Evolutionary conservation across 2,113 vertebrate species (phyloP).

Genomic region (Callochromis pleurospilus): DNA sequence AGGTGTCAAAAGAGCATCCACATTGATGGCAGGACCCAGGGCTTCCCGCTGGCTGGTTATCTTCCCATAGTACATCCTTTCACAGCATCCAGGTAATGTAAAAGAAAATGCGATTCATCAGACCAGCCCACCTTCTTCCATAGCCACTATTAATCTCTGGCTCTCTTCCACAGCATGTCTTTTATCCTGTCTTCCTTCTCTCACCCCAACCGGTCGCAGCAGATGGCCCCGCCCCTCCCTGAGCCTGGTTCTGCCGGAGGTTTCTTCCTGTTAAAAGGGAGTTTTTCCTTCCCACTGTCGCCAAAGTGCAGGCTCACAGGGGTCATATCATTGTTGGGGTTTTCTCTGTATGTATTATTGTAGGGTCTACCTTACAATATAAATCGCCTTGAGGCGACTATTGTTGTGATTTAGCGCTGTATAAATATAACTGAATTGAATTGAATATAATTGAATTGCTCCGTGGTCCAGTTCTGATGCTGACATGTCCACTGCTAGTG

Average conservation of each 20-base stretch:
- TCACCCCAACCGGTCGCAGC: not conserved
- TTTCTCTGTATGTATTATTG: not conserved
- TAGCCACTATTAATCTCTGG: not conserved
- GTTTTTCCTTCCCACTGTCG: not conserved
- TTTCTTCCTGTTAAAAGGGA: not conserved
- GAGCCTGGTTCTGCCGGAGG: fast-evolving
- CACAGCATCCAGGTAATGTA: not conserved
- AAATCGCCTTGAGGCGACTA: fast-evolving
- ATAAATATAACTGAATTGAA: not conserved
- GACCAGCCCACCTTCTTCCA: not conserved
- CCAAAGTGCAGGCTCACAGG: not conserved
- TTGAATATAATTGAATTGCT: fast-evolving
- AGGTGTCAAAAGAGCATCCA: not conserved
- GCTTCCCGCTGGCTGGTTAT: not conserved
- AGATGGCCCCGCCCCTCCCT: not conserved
- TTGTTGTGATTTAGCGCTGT: not conserved
- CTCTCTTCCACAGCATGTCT: not conserved
- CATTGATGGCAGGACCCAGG: not conserved
- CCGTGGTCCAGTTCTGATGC: not conserved
- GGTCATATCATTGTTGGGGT: not conserved
- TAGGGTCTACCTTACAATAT: not conserved
- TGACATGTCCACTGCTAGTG: not conserved
- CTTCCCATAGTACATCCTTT: not conserved
- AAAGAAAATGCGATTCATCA: not conserved
- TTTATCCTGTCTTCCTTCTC: not conserved